Base-by-base conservation (phyloP, 2,113 vertebrate genomes). In the Pholis gunnellus region DNA sequence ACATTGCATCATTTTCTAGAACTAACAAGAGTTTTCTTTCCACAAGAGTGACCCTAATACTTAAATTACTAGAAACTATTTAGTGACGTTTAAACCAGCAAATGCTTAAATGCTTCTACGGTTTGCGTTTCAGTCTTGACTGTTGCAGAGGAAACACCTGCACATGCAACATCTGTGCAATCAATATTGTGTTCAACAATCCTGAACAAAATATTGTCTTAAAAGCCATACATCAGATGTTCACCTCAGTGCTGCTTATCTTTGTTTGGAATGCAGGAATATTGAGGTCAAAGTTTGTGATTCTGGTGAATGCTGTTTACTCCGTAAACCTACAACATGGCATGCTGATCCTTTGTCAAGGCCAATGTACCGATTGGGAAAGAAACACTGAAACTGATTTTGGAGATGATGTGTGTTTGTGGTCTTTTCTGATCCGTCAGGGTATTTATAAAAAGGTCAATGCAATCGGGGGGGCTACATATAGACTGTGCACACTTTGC, bases 291-390 rank as follows among this genome's bases (percentile, higher is more conserved):
- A 56, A 76, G 50, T 17, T 5, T 9, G 34, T 38, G 17, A 48
- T 57, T 68, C 36, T 46, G 60, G 29, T 57, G 6, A 73, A 76
- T 20, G 4, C 34, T 73, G 78, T 82, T 59, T 42, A 31, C 76
- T 69, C 67, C 73, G 44, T 77, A 84, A 83, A 87, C 85, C 57
- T 77, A 40, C 80, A 83, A 64, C 77, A 56, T 67, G 77, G 70
- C 82, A 70, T 29, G 46, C n/a, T 85, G 85, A 89, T 80, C 84
- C 36, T 54, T 72, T 65, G 68, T 54, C 77, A 76, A 78, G 72
- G 78, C 88, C 79, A 76, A 25, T 54, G 54, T 80, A 20, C 72
- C 13, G 31, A 68, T 60, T 48, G 10, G 9, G 61, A 60, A 44
- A 31, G 42, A 44, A n/a, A 25, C 25, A 15, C 52, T 56, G 14